These are phyloP conservation scores for Lathronympha strigana DNA, from an alignment of 2,888 invertebrate genomes.

Conservation along the genomic window DNA sequence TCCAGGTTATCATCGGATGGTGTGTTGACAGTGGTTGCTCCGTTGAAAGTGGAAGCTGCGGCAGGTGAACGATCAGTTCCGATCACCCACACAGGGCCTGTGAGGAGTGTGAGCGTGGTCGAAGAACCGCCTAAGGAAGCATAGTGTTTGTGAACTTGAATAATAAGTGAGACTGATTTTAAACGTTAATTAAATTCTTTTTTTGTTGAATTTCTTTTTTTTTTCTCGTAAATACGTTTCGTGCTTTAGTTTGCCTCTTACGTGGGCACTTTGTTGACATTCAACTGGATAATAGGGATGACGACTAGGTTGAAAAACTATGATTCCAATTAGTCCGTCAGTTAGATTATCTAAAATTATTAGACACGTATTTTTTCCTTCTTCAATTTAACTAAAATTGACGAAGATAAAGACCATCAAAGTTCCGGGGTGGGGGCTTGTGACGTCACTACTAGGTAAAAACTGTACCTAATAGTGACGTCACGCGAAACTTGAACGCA, in stretches of 20 bases:
- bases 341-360: no score
- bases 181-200: constrained; percentile 41
- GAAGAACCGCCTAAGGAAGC: constrained; percentile 49
- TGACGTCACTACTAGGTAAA: no score
- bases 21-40: constrained; percentile 87
- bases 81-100: constrained; percentile 84
- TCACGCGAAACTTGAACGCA: no score
- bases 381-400: no score
- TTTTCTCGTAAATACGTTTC: not conserved
- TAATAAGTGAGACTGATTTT: constrained; percentile 43
- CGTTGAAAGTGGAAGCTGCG: constrained; percentile 64
- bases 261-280: no score
- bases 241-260: not conserved
- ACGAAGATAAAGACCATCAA: no score
- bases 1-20: constrained; percentile 92
- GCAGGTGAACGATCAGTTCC: constrained; percentile 81
- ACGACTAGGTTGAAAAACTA: no score
- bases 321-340: no score
- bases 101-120: constrained; percentile 64
- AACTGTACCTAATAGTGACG: no score
- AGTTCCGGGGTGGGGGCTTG: no score
- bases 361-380: no score
- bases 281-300: no score
- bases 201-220: not conserved
- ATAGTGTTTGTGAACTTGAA: constrained; percentile 32